Conservation (phyloP, 2,888 invertebrate species). For the Bellardia pandia region DNA sequence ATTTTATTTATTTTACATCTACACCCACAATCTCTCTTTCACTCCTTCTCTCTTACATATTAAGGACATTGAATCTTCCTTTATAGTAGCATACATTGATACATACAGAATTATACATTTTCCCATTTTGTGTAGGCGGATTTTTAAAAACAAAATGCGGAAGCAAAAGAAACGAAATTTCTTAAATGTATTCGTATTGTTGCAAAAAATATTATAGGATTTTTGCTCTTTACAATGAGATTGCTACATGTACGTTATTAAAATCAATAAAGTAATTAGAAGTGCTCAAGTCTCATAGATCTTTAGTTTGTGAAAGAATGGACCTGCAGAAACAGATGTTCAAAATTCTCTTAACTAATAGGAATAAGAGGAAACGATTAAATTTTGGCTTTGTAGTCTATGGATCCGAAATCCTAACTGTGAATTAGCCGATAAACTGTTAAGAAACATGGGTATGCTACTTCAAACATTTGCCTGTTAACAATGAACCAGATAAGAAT, state of each 20-base stretch:
- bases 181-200: neutral
- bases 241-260: neutral
- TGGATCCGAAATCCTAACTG: no score
- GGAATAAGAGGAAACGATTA: no score
- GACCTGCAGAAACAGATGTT: no score
- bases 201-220: neutral
- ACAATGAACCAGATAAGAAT: no score
- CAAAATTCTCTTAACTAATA: no score
- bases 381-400: no score
- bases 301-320: no score
- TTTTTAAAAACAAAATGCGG: constrained; percentile 4
- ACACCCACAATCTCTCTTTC: neutral
- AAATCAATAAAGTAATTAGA: neutral
- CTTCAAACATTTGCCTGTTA: no score
- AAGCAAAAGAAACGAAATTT: constrained; percentile 17
- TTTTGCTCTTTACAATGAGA: neutral
- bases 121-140: neutral
- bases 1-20: neutral
- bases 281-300: no score
- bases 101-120: neutral
- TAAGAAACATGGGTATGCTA: no score
- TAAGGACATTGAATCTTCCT: constrained; percentile 11
- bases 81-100: neutral
- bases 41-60: neutral
- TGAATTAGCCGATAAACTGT: no score